Evolutionary conservation across 1,140 invertebrate genomes (phyloP).

Genomic region (Bombus ignitus): DNA sequence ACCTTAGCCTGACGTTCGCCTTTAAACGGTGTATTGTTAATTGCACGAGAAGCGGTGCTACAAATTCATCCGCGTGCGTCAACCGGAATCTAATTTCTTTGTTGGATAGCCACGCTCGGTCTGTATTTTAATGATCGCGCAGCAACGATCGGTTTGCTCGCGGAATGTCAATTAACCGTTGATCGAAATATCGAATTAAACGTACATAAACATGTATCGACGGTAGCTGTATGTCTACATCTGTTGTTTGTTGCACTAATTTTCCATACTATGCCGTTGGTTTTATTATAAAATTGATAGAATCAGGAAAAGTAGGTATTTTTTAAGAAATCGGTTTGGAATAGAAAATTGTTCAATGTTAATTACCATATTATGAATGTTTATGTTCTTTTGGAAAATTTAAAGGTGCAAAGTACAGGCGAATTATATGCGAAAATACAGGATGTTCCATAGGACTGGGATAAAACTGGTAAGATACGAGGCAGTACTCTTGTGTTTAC

Average conservation of each 20-base stretch:
- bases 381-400: too few relatives aligned
- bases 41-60: not conserved
- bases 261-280: not conserved
- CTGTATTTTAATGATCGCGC: not conserved
- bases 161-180: not conserved
- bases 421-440: too few relatives aligned
- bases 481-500: too few relatives aligned
- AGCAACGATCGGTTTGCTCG: not conserved
- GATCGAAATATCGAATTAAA: slow-evolving; percentile 1
- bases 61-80: not conserved
- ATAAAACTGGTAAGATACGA: too few relatives aligned
- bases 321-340: not conserved
- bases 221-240: not conserved
- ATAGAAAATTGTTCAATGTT: not conserved
- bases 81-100: not conserved
- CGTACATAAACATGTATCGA: not conserved
- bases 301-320: not conserved
- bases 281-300: not conserved
- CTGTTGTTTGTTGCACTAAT: not conserved
- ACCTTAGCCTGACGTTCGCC: not conserved
- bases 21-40: not conserved
- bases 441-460: too few relatives aligned
- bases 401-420: too few relatives aligned
- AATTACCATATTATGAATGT: too few relatives aligned
- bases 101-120: not conserved